Base-by-base conservation (phyloP, 2,113 vertebrate genomes). In the Urocitellus parryii region DNA sequence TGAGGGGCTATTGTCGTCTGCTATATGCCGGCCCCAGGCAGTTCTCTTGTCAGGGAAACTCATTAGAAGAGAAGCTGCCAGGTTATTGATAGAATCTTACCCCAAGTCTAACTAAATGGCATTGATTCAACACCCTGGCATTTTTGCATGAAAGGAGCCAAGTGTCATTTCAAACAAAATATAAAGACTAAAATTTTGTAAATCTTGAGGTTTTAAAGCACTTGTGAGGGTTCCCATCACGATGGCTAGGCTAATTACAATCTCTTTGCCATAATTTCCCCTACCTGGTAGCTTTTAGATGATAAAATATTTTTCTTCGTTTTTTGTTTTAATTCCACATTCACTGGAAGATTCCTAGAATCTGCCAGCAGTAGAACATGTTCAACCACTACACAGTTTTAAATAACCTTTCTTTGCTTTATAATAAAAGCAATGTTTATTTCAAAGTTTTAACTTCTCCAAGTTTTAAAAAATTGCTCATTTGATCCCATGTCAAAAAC, bases 121-220 rank as follows among this genome's bases (percentile, higher is more conserved):
- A 68, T 27, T 81, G 76, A 90, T 86, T 84, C 63, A 97, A 48
- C 58, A 85, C n/a, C 11, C 53, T 56, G 91, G 56, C 45, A 83
- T 95, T 95, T 45, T 94, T 94, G 27, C 82, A 58, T 85, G 29
- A 92, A 95, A 83, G 34, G 13, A 96, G 63, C 39, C 37, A 88
- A 74, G 77, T 94, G 39, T 94, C 81, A 90, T 86, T 95, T 95
- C 79, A 78, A 85, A 73, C 87, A 34, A 96, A 95, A 95, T 79
- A 70, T 56, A 81, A 86, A 95, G 85, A 63, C 24, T 58, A 73
- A 93, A 96, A 96, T 73, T 87, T 72, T 90, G 4, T 61, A 90
- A 84, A 92, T 67, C 76, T 77, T 96, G 17, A 85, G 89, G 72
- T 24, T 32, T 67, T 63, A 58, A 96, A 68, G 45, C n/a, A 76